Percentiles rank a stretch among this genome's conserved stretches.
Evolutionary conservation across 2,888 invertebrate genomes (phyloP).

Genomic region (Stenodera caucasica): DNA sequence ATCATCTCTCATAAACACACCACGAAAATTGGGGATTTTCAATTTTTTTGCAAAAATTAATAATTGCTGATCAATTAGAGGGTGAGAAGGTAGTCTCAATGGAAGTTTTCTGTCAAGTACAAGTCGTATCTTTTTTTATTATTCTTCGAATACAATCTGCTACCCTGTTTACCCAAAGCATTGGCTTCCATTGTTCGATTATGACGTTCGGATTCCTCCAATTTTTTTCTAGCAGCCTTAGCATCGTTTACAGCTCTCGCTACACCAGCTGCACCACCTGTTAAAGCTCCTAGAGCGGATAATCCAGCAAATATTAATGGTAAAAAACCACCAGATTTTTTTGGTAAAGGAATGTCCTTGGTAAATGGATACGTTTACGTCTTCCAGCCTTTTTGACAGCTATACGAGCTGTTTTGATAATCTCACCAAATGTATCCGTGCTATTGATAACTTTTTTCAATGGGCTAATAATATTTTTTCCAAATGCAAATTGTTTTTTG

Average conservation of each 20-base stretch:
- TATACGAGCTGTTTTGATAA: constrained; percentile 25
- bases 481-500: not conserved
- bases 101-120: too few species aligned
- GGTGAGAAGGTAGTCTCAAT: constrained; percentile 5
- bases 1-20: too few species aligned
- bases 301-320: constrained; percentile 44
- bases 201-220: constrained; percentile 45
- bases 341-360: constrained; percentile 43
- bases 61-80: not conserved
- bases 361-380: constrained; percentile 24
- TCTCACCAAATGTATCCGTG: constrained; percentile 8
- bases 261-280: constrained; percentile 47
- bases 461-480: not conserved
- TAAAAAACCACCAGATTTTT: constrained; percentile 42
- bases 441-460: constrained; percentile 2
- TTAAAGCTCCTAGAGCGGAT: constrained; percentile 44
- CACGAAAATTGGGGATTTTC: too few species aligned
- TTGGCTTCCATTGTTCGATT: constrained; percentile 51
- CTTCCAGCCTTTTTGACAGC: constrained; percentile 14
- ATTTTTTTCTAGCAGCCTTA: constrained; percentile 41
- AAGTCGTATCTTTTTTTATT: constrained; percentile 10
- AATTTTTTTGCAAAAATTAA: constrained; percentile 12
- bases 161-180: constrained; percentile 35
- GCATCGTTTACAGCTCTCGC: constrained; percentile 46
- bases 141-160: constrained; percentile 42